These are phyloP conservation scores for Myioborus miniatus DNA, from an alignment of 2,797 vertebrate species.

Conservation along the genomic window DNA sequence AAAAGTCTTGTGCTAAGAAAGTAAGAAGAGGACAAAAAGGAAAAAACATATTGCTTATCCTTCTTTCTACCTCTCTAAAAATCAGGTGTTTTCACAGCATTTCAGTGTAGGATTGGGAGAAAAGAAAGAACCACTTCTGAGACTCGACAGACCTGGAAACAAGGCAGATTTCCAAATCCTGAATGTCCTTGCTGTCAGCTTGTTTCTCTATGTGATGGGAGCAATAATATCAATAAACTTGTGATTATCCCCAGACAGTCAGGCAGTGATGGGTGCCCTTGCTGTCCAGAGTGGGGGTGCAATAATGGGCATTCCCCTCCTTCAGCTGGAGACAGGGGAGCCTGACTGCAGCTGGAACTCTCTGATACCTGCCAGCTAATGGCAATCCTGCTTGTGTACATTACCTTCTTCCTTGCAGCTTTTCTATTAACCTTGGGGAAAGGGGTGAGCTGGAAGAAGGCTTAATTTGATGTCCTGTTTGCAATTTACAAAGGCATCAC, in stretches of 20 bases:
- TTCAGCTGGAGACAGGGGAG: not conserved
- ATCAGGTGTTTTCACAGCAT: accelerated
- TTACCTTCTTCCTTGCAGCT: not conserved
- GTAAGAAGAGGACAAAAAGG: not conserved
- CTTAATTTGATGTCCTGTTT: not conserved
- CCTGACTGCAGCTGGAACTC: not conserved
- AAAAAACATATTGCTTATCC: accelerated
- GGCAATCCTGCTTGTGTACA: not conserved
- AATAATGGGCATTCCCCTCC: not conserved
- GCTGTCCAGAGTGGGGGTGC: not conserved
- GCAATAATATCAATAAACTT: not conserved
- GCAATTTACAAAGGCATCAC: not conserved
- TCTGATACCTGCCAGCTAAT: not conserved
- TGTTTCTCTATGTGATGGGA: not conserved
- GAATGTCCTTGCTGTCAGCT: not conserved
- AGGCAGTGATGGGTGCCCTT: not conserved
- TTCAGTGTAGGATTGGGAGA: not conserved
- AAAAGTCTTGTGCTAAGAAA: not conserved
- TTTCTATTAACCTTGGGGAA: not conserved
- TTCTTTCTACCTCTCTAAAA: not conserved
- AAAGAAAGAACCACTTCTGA: accelerated
- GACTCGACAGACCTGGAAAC: accelerated
- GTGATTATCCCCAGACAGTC: not conserved
- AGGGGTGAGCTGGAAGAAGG: not conserved
- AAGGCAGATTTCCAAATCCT: not conserved